Percentiles rank a stretch among this genome's conserved stretches.
Evolutionary conservation across 2,797 vertebrate species (phyloP).

Genomic region (Chaunax sp.): DNA sequence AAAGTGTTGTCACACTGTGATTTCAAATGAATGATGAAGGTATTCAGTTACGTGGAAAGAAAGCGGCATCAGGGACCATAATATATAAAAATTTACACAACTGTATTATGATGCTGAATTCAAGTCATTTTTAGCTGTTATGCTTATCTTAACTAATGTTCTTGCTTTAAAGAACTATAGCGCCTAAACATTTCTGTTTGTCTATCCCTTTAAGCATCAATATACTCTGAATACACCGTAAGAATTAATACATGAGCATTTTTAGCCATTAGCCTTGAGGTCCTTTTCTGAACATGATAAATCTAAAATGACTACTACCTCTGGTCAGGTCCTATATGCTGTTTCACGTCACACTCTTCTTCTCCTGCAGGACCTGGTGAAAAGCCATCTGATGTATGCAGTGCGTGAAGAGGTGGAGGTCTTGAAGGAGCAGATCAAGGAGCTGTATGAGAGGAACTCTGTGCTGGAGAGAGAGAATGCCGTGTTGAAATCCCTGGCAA

Average conservation of each 20-base stretch:
- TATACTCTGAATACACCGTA: too few relatives aligned
- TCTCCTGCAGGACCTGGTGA: constrained; percentile 93
- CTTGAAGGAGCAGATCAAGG: constrained; percentile 99
- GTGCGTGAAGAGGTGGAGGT: constrained; percentile 99
- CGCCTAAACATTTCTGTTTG: neutral
- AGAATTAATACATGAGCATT: constrained; percentile 3
- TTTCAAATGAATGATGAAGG: neutral
- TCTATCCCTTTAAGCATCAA: too few relatives aligned
- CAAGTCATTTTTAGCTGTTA: too few relatives aligned
- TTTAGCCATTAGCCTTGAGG: constrained; percentile 3
- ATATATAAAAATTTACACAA: too few relatives aligned
- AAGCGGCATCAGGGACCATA: neutral
- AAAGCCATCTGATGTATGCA: constrained; percentile 99
- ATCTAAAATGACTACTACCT: neutral
- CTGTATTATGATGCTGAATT: too few relatives aligned
- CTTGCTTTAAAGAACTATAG: too few relatives aligned
- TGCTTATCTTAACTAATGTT: too few relatives aligned
- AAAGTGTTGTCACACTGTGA: neutral
- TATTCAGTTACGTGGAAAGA: neutral
- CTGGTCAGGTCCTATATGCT: constrained; percentile 4
- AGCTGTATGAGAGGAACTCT: constrained; percentile 98
- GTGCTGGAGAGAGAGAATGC: constrained; percentile 97
- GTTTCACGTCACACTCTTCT: constrained; percentile 2
- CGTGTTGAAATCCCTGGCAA: constrained; percentile 97
- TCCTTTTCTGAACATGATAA: constrained; percentile 16